Evolutionary conservation across 1,140 invertebrate species (phyloP), one percentile per base, ranked within the genome.

Genomic region (Bombus cullumanus): DNA sequence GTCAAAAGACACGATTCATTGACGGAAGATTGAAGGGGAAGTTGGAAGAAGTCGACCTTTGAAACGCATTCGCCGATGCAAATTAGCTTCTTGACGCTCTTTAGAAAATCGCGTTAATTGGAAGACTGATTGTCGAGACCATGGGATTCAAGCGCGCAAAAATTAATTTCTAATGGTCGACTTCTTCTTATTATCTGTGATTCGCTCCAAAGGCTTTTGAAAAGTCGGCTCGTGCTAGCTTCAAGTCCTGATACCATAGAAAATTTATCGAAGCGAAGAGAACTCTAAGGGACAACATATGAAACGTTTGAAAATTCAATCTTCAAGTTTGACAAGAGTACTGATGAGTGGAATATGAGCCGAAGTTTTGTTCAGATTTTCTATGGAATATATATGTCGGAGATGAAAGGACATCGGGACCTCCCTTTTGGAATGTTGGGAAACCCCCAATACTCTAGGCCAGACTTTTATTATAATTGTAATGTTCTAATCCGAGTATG

Each of bases 81-180:
- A 41, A 83, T 78, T 47, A 47, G 53, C 74, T 68, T 41, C 28
- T 66, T 41, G 57, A 37, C 43, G 4, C 47, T 53, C 12, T 57
- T 69, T 69, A 34, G 31, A 57, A 64, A 69, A 41, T 69, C 62
- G 18, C 34, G 28, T 78, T 83, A 83, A 83, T 78, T 83, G 81
- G 62, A 15, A 69, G 18, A 15, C 28, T 47, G 73, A 69, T 66
- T 37, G 41, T n/a, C 73, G 15, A 12, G 18, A 31, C 5, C 31
- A 25, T 25, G 43, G 15, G 15, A 13, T 15, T 66, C 66, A 34
- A 69, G 43, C 12, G 22, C 13, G 73, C 74, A 62, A 83, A 77
- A 39, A 83, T 83, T 76, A 83, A 68, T 47, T n/a, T 34, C 25
- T 83, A 83, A 83, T 68, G 62, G 76, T 83, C 72, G 81, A n/a